These are phyloP conservation scores for Alexandromys fortis DNA, from an alignment of 2,113 vertebrate genomes.

Conservation along the genomic window DNA sequence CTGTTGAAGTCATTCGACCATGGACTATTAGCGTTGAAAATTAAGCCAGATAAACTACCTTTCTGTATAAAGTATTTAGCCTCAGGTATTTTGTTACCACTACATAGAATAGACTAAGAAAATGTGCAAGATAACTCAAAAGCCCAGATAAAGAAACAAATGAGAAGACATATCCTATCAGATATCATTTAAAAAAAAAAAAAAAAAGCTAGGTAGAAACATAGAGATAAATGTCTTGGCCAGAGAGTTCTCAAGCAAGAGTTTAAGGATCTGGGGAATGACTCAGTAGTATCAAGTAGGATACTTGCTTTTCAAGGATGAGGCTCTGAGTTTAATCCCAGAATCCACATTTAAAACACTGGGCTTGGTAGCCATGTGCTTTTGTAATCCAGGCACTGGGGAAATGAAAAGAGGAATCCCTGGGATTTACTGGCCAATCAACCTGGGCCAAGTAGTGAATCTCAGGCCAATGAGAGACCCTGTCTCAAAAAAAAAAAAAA, in stretches of 20 bases:
- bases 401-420: too few species aligned
- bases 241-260: background rate
- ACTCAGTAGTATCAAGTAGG: background rate
- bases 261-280: background rate
- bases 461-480: background rate
- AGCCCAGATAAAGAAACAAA: background rate
- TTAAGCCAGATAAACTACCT: background rate
- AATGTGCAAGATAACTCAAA: background rate
- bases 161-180: background rate
- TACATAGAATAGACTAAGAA: background rate
- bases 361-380: background rate
- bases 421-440: background rate
- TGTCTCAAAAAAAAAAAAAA: background rate
- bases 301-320: background rate
- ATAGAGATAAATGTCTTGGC: background rate
- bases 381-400: background rate
- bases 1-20: accelerated
- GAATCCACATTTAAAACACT: background rate
- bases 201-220: background rate
- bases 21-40: background rate
- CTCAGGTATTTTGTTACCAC: background rate
- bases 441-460: background rate
- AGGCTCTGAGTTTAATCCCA: background rate
- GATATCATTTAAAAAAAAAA: background rate
- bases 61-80: background rate